Evolutionary conservation across 2,797 vertebrate genomes (phyloP).

Genomic region (Sebastes variabilis): DNA sequence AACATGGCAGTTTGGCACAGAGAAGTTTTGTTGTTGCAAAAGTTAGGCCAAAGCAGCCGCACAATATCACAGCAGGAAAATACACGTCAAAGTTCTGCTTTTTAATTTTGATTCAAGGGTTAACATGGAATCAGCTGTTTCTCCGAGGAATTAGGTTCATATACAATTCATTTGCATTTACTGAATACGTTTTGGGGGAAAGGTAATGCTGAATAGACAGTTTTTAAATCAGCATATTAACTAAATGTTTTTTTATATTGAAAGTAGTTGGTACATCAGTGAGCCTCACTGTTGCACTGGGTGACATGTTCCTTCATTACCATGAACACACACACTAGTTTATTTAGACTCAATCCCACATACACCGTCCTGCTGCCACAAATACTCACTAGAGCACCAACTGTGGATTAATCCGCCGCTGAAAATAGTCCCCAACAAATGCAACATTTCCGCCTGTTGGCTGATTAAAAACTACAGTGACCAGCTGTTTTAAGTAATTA

Average conservation of each 20-base stretch:
- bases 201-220: rapidly evolving
- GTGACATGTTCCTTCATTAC: background rate
- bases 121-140: background rate
- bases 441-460: background rate
- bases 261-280: background rate
- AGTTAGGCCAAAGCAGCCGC: background rate
- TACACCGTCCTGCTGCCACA: background rate
- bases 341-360: background rate
- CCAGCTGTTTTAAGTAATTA: background rate
- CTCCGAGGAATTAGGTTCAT: background rate
- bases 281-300: too few species aligned
- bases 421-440: background rate
- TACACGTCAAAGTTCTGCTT: background rate
- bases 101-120: background rate
- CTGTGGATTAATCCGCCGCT: background rate
- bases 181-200: background rate
- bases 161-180: background rate
- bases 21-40: background rate
- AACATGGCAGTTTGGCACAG: background rate
- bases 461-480: background rate
- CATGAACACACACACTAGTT: background rate
- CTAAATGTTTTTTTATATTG: background rate
- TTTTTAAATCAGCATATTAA: background rate
- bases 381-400: background rate
- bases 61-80: background rate